Conservation (phyloP, 1,140 invertebrate genomes). For the Neoseiulus cucumeris region DNA sequence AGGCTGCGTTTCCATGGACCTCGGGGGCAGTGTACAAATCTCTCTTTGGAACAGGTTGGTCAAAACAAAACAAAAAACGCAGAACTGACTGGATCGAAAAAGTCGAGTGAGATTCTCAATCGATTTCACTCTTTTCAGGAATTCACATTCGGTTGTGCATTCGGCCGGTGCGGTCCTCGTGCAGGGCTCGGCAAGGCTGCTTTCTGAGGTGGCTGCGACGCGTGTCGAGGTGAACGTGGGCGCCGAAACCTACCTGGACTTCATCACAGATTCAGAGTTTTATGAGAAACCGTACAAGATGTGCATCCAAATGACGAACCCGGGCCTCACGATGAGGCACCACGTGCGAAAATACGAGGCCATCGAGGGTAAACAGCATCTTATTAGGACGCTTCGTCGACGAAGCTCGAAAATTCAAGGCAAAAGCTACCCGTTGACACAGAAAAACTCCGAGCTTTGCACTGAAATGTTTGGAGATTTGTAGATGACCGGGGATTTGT, state of each 20-base stretch:
- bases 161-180: constrained; percentile 44
- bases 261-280: constrained; percentile 58
- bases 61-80: background rate
- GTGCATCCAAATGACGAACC: constrained; percentile 56
- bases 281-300: constrained; percentile 45
- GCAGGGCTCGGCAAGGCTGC: constrained; percentile 41
- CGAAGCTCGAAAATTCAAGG: constrained; percentile 36
- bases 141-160: constrained; percentile 57
- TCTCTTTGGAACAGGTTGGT: constrained; percentile 49
- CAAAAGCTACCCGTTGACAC: constrained; percentile 48
- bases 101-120: background rate
- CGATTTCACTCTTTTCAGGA: constrained; percentile 29
- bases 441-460: constrained; percentile 61
- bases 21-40: constrained; percentile 59
- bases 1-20: constrained; percentile 54
- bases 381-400: constrained; percentile 36
- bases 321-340: constrained; percentile 42
- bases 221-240: constrained; percentile 46
- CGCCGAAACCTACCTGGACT: constrained; percentile 46
- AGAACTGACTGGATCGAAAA: too few relatives aligned
- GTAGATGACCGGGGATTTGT: too few relatives aligned
- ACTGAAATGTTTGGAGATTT: constrained; percentile 17
- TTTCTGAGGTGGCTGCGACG: constrained; percentile 44
- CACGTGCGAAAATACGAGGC: constrained; percentile 45
- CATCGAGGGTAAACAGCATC: constrained; percentile 43